Evolutionary conservation across 2,888 invertebrate genomes (phyloP), one percentile per base, ranked within the genome.

Genomic region (Halocaridina rubra): DNA sequence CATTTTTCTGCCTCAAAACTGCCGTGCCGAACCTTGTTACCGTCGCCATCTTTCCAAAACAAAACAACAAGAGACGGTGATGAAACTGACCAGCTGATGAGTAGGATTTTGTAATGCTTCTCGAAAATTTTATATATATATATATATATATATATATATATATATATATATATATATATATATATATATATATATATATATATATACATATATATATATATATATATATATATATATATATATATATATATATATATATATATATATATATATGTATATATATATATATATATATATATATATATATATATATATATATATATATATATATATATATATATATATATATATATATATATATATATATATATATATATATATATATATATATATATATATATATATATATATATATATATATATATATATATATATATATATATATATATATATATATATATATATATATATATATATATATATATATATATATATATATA

Each of bases 11-110:
- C 33, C 78, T 27, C 7, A 84, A n/a, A 13, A 71, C 59, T 3
- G 39, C 5, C 5, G 33, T 19, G 2, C 72, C 72, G 3, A 84
- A 24, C 19, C 82, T 30, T 7, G 61, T 32, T 8, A 84, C n/a
- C 16, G 77, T 33, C 24, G 77, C 82, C 82, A 84, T 84, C 29
- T 77, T 77, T 53, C 24, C 27, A 16, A 39, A 16, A 33, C n/a
- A n/a, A 32, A 8, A 33, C 24, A 29, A 67, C 7, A 19, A 19
- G 3, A 4, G 24, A 19, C 22, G 24, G 29, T 67, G 67, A 67
- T 19, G 19, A 74, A 46, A 74, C 8, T 46, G 5, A n/a, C n/a
- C n/a, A n/a, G n/a, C n/a, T n/a, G n/a, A n/a, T n/a, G n/a, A n/a
- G n/a, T n/a, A n/a, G n/a, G n/a, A n/a, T n/a, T n/a, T n/a, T n/a